These are phyloP conservation scores for Picus viridis DNA, from an alignment of 2,797 vertebrate genomes.

Conservation along the genomic window DNA sequence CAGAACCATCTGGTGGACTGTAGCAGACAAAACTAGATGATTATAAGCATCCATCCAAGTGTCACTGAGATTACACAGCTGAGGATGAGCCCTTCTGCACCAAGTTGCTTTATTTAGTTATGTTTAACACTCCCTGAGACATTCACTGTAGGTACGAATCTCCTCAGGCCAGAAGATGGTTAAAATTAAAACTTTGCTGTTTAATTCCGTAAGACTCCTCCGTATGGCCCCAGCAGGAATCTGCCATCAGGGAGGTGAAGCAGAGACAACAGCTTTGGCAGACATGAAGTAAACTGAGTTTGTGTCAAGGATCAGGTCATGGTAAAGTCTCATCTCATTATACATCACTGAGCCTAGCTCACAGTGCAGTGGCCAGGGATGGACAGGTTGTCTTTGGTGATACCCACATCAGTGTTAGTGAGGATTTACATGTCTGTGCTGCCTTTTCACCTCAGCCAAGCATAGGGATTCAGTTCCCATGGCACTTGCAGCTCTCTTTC, in stretches of 20 bases:
- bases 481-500: neutral
- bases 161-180: neutral
- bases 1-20: neutral
- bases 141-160: neutral
- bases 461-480: neutral
- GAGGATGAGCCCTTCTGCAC: neutral
- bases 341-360: neutral
- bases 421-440: neutral
- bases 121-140: neutral
- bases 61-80: neutral
- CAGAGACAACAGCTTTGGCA: neutral
- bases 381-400: neutral
- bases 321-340: neutral
- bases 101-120: neutral
- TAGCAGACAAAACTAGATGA: neutral
- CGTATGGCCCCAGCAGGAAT: neutral
- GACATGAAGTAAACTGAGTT: neutral
- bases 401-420: neutral
- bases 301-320: neutral
- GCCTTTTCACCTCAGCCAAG: neutral
- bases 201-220: conserved; percentile 8
- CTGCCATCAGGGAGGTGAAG: neutral
- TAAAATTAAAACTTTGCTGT: conserved; percentile 2
- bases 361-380: neutral
- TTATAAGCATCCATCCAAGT: neutral